phyloP scores from a whole-genome alignment of 2,888 invertebrate genomes.

The Pasiphila rectangulata region DNA sequence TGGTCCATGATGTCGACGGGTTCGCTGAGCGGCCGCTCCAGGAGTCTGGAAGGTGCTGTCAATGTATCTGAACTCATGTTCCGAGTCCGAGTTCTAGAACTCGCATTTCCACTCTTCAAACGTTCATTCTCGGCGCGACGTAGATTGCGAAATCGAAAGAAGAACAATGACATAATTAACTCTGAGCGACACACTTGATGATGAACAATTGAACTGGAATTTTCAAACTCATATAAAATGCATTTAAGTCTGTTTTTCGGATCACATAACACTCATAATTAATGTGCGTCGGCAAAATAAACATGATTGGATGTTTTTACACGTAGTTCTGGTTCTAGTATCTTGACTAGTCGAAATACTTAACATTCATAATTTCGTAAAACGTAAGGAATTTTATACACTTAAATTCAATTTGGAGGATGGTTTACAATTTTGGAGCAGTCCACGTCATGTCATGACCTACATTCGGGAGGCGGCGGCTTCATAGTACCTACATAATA shows the following conservation, averaged over 20 bases:
- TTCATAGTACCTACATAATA: constrained; percentile 50
- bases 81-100: constrained; percentile 46
- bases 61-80: constrained; percentile 78
- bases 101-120: constrained; percentile 49
- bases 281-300: too few species aligned
- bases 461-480: constrained; percentile 40
- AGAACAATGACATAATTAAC: constrained; percentile 94
- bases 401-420: too few species aligned
- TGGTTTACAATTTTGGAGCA: constrained; percentile 9
- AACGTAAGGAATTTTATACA: too few species aligned
- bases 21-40: constrained; percentile 90
- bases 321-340: too few species aligned
- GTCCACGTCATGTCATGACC: constrained; percentile 37
- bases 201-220: background rate
- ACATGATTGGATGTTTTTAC: too few species aligned
- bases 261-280: constrained; percentile 8
- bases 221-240: background rate
- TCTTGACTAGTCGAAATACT: too few species aligned
- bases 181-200: constrained; percentile 32
- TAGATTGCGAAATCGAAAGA: constrained; percentile 95
- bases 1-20: constrained; percentile 95
- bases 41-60: constrained; percentile 90
- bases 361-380: too few species aligned
- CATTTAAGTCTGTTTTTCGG: constrained; percentile 3
- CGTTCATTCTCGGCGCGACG: constrained; percentile 89